Conservation (phyloP, 2,888 invertebrate genomes). For the Atrina japonica region DNA sequence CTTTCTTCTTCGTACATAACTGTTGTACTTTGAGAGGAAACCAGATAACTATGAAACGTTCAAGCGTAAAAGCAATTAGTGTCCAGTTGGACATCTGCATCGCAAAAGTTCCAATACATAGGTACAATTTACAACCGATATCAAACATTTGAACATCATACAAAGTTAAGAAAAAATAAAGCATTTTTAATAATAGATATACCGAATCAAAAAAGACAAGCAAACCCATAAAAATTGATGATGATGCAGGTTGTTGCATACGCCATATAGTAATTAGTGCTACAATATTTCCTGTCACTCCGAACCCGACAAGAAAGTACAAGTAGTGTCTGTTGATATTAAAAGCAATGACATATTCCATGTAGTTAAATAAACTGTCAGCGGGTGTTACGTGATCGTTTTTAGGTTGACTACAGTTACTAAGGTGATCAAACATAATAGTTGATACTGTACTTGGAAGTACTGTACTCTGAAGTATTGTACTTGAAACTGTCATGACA, state of each 20-base stretch:
- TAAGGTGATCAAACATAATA: too few relatives aligned
- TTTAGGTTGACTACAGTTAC: too few relatives aligned
- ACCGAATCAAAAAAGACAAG: slow-evolving; percentile 69
- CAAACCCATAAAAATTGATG: slow-evolving; percentile 62
- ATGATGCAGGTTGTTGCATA: slow-evolving; percentile 66
- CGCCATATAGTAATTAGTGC: slow-evolving; percentile 63
- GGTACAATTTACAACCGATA: slow-evolving; percentile 62
- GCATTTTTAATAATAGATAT: slow-evolving; percentile 61
- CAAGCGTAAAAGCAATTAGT: slow-evolving; percentile 71
- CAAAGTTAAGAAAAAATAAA: slow-evolving; percentile 57
- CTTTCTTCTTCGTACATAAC: slow-evolving; percentile 58
- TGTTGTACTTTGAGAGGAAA: slow-evolving; percentile 68
- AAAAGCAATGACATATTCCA: slow-evolving; percentile 50
- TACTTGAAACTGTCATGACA: too few relatives aligned
- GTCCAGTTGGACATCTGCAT: slow-evolving; percentile 73
- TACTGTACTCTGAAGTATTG: too few relatives aligned
- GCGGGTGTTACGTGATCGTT: too few relatives aligned
- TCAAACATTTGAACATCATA: slow-evolving; percentile 56
- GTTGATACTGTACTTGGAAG: too few relatives aligned
- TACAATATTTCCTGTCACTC: slow-evolving; percentile 67
- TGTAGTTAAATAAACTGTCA: slow-evolving; percentile 36
- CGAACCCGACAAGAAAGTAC: slow-evolving; percentile 63
- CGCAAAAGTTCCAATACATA: slow-evolving; percentile 62
- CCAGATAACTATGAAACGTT: slow-evolving; percentile 75
- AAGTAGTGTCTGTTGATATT: slow-evolving; percentile 67